phyloP scores from a whole-genome alignment of 2,797 vertebrate species.

The Miichthys miiuy region DNA sequence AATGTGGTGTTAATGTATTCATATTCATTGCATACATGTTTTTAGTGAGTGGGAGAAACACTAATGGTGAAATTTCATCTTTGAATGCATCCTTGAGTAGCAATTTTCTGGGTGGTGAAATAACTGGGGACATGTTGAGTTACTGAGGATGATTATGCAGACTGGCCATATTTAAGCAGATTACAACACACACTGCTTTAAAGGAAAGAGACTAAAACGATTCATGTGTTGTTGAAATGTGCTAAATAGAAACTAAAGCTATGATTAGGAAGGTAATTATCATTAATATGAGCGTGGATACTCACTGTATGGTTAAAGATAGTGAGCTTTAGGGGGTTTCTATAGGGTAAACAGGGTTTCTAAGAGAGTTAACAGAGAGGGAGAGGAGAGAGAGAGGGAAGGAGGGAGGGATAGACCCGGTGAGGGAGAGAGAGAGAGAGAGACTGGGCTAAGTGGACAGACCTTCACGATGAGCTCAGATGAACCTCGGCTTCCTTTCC shows the following conservation, averaged over 20 bases:
- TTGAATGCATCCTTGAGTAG: conserved; percentile 49
- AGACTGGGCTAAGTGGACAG: conserved; percentile 68
- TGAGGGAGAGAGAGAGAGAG: conserved; percentile 37
- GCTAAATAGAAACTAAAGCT: not conserved
- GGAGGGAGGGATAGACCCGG: conserved; percentile 3
- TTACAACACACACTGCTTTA: conserved; percentile 42
- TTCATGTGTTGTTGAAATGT: not conserved
- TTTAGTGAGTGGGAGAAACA: conserved; percentile 23
- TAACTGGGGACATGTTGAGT: conserved; percentile 37
- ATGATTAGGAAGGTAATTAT: not conserved
- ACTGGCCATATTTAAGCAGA: conserved; percentile 46
- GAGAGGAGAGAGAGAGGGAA: conserved; percentile 23
- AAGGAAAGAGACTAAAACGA: conserved; percentile 32
- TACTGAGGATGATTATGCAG: conserved; percentile 38
- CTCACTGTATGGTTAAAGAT: conserved; percentile 26
- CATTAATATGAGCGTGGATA: not conserved
- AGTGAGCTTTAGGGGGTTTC: conserved; percentile 49
- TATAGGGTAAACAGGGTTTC: not conserved
- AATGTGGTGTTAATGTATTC: conserved; percentile 41
- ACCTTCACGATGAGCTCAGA: conserved; percentile 68
- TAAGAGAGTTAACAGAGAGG: conserved; percentile 51
- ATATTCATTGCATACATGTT: conserved; percentile 28
- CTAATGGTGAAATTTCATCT: conserved; percentile 46
- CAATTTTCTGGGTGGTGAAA: conserved; percentile 53
- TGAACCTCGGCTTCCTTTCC: conserved; percentile 70